phyloP scores from a whole-genome alignment of 2,113 vertebrate species.

The Trogon melanurus region DNA sequence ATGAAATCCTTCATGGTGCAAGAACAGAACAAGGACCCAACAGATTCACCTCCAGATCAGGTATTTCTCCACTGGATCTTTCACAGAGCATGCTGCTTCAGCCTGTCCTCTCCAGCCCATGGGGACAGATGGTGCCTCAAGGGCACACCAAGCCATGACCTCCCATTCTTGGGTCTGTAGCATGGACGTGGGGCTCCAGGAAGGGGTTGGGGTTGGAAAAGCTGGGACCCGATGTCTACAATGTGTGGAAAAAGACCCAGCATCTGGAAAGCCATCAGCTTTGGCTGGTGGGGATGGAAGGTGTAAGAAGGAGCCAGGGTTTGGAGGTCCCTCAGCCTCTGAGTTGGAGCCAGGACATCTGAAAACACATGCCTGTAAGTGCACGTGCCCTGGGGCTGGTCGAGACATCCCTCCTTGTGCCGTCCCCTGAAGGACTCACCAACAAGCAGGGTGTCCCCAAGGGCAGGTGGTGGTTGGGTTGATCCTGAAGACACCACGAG shows the following conservation, averaged over 20 bases:
- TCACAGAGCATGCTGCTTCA: neutral
- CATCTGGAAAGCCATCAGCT: neutral
- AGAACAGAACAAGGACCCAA: neutral
- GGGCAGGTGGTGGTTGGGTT: neutral
- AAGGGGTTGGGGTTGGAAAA: neutral
- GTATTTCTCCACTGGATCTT: neutral
- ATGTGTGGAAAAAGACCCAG: neutral
- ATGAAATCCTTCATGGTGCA: neutral
- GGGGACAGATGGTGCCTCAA: neutral
- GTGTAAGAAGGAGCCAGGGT: neutral
- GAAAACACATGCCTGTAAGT: neutral
- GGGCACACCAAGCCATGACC: neutral
- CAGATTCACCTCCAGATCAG: fast-evolving
- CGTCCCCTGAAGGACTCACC: neutral
- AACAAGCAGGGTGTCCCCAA: fast-evolving
- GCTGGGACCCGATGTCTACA: neutral
- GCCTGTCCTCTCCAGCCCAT: neutral
- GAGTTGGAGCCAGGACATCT: neutral
- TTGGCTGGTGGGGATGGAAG: neutral
- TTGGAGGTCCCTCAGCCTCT: neutral
- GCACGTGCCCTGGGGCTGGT: too few species aligned
- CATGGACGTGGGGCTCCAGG: neutral
- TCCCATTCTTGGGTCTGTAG: neutral
- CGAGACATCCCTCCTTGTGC: neutral
- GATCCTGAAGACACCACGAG: neutral